Evolutionary conservation across 2,797 vertebrate genomes (phyloP).

Genomic region (Nannoperca obscura): DNA sequence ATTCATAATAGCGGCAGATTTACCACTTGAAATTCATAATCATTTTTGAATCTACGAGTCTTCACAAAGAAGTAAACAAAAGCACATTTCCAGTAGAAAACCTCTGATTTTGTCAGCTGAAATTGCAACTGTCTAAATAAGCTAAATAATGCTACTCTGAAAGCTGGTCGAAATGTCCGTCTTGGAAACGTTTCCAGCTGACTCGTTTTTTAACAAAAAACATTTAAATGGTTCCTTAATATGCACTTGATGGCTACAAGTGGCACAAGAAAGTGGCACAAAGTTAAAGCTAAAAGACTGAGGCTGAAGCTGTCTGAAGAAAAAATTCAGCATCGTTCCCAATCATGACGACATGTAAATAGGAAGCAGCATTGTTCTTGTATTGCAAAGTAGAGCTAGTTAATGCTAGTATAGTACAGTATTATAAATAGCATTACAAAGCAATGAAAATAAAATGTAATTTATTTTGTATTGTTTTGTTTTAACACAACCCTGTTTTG

Average conservation of each 20-base stretch:
- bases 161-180: too few relatives aligned
- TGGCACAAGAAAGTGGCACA: neutral
- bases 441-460: neutral
- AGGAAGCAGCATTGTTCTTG: neutral
- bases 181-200: neutral
- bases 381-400: neutral
- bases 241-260: neutral
- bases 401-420: neutral
- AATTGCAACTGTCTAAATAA: too few relatives aligned
- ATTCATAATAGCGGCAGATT: too few relatives aligned
- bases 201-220: neutral
- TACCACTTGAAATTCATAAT: neutral
- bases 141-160: too few relatives aligned
- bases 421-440: neutral
- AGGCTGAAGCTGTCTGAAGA: too few relatives aligned
- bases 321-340: neutral
- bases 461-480: neutral
- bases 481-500: too few relatives aligned
- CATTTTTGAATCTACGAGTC: neutral
- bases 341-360: neutral
- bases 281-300: neutral
- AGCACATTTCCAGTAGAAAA: neutral
- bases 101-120: too few relatives aligned
- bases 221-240: neutral
- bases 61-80: neutral